Evolutionary conservation across 2,113 vertebrate species (phyloP), one percentile per base, ranked within the genome.

Genomic region (Bombycilla garrulus): DNA sequence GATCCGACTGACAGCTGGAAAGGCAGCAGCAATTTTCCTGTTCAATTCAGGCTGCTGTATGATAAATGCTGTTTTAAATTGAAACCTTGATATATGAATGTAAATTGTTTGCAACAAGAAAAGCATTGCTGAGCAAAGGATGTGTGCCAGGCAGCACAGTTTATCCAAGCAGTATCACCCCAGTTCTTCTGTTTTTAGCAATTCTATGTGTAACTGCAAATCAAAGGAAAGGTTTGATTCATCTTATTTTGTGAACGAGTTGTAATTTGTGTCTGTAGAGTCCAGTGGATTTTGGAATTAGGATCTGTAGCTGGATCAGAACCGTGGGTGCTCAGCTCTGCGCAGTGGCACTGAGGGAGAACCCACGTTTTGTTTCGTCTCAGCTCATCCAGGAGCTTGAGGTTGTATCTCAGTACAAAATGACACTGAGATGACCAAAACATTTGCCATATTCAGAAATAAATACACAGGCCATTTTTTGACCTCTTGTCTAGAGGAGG

Each of bases 291-390:
- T 66, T 53, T 29, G 36, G 48, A 83, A 42, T 6, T 67, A 17
- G 26, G n/a, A 40, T 73, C 69, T 80, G 48, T 42, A 66, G 70
- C 12, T 66, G 36, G 26, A 51, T 71, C n/a, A 70, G 73, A 62
- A 26, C 5, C 23, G 13, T 0, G 3, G 47, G 19, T 0, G 0
- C 29, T 69, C 18, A 26, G 26, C 33, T 77, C 31, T 44, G 31
- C 0, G 0, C 42, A 29, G 33, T 15, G 36, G 35, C 42, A n/a
- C n/a, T 14, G 11, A 14, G 28, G 5, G 4, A 76, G 4, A 1
- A 1, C 13, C 11, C 7, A 3, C 4, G 11, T 61, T 85, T 72
- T 26, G 3, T 23, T 78, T 90, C 60, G 47, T 82, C 18, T 56
- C 11, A 28, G 21, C 24, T 50, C 11, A 15, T 66, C 50, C 42